A percentile compares a stretch with the other conserved stretches of the same genome.
Conservation (phyloP, 1,140 invertebrate species). For the Atta colombica region DNA sequence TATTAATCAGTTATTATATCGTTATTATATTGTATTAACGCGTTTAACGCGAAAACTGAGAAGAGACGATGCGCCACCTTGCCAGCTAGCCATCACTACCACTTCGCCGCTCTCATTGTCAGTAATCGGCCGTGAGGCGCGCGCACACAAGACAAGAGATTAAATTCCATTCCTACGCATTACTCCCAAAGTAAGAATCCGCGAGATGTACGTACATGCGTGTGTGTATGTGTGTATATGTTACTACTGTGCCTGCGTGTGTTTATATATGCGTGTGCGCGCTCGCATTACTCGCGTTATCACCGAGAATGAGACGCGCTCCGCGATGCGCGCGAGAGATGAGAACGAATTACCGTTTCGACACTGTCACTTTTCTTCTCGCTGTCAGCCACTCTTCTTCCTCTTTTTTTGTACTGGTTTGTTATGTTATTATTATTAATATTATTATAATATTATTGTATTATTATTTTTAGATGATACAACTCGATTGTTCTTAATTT, state of each 20-base stretch:
- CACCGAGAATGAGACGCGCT: constrained; percentile 46
- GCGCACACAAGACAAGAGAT: constrained; percentile 52
- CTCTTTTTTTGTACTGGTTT: constrained; percentile 86
- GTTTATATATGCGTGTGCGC: constrained; percentile 56
- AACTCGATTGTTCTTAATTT: constrained; percentile 87
- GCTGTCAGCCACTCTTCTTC: constrained; percentile 75
- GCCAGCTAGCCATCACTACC: constrained; percentile 74
- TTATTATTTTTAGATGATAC: constrained; percentile 86
- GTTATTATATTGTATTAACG: constrained; percentile 60
- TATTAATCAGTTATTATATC: constrained; percentile 70
- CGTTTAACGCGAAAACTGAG: constrained; percentile 51
- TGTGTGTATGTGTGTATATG: constrained; percentile 48
- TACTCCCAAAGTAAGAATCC: constrained; percentile 64
- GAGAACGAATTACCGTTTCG: constrained; percentile 58
- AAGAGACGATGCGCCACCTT: constrained; percentile 68
- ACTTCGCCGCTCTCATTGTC: constrained; percentile 15
- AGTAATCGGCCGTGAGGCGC: constrained; percentile 38
- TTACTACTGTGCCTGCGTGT: constrained; percentile 57
- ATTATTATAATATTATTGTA: constrained; percentile 82
- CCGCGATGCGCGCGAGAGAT: constrained; percentile 39
- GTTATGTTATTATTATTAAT: constrained; percentile 83
- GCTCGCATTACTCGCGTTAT: constrained; percentile 52
- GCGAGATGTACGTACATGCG: constrained; percentile 45
- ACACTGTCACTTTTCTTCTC: constrained; percentile 41
- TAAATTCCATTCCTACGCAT: constrained; percentile 60